Evolutionary conservation across 2,888 invertebrate genomes (phyloP), one percentile per base, ranked within the genome.

Genomic region (Perizoma flavofasciatum): DNA sequence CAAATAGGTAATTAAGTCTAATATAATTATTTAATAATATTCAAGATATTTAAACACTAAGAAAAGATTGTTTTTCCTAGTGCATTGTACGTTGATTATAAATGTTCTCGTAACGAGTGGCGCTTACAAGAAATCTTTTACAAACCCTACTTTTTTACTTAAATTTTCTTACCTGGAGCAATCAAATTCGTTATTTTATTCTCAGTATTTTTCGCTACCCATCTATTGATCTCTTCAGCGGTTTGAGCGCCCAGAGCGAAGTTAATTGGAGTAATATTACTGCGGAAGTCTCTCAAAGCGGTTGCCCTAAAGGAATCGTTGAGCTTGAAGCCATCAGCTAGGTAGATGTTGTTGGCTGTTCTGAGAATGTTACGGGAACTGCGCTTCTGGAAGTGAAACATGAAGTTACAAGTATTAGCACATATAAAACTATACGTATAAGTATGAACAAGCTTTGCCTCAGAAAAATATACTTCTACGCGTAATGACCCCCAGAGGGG

Each of bases 161-260:
- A 22, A 22, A 22, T 22, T 22, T 22, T 2, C 51, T 67, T 87
- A 95, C 95, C 94, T 76, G 93, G 87, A 5, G 84, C 71, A 35
- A 95, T 79, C 32, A 95, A 77, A 55, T 94, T 88, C 35, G 92
- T 83, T 33, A 97, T 96, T 72, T 94, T 94, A 34, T 94, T 93
- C 40, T 94, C 88, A 0, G 97, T 97, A 52, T 94, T 84, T 6
- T 90, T 84, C 51, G 93, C 92, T 1, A 96, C 95, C 96, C 97
- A 97, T 5, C 85, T 75, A 77, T 98, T 98, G 52, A 97, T 96
- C 11, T 77, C 78, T 4, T 81, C 67, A 0, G 93, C 93, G 5
- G 95, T 91, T 34, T 79, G 77, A 0, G 84, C 69, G 1, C 93
- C 75, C 8, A 87, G 80, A 0, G 58, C 66, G 68, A 96, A 96